These are phyloP conservation scores for Plecturocebus donacophilus DNA, from an alignment of 2,113 vertebrate genomes.

Conservation along the genomic window DNA sequence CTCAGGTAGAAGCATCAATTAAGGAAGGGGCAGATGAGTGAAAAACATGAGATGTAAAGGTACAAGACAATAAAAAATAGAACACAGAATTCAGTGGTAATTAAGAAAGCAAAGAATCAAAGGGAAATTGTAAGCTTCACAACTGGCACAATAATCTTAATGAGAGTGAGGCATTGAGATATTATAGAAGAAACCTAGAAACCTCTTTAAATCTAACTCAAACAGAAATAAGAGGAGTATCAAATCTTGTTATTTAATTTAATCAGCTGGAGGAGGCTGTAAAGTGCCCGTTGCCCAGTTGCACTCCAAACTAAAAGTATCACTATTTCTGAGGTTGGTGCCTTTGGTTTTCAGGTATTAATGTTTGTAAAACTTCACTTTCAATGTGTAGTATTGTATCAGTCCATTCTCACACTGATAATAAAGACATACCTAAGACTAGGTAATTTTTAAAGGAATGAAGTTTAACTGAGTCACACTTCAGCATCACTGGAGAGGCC, in stretches of 20 bases:
- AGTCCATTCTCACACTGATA: too few relatives aligned
- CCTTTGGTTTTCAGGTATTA: background rate
- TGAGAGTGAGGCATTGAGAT: background rate
- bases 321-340: background rate
- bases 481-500: too few relatives aligned
- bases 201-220: background rate
- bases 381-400: background rate
- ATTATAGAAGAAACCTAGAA: background rate
- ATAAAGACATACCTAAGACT: too few relatives aligned
- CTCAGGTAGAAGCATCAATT: background rate
- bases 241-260: background rate
- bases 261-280: background rate
- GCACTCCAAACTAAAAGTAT: background rate
- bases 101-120: slow-evolving; percentile 7
- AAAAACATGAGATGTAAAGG: background rate
- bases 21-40: background rate
- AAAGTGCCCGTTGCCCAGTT: background rate
- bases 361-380: background rate
- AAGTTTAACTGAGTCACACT: too few relatives aligned
- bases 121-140: background rate
- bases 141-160: background rate
- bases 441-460: too few relatives aligned
- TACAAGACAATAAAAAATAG: background rate
- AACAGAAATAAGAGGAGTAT: background rate
- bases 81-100: background rate